phyloP scores from a whole-genome alignment of 2,888 invertebrate genomes.

The Achlya flavicornis region DNA sequence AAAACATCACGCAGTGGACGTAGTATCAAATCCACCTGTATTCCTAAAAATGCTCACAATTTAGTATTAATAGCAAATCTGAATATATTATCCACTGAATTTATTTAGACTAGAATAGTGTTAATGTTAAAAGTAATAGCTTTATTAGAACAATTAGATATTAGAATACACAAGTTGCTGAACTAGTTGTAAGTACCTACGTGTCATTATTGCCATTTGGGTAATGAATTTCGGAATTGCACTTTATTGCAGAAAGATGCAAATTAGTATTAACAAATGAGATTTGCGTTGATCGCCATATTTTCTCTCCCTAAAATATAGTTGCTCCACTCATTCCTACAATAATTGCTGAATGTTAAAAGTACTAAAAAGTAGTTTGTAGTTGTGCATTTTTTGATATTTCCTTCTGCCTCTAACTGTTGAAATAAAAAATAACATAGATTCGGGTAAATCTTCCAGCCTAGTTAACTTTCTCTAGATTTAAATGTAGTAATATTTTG shows the following conservation, averaged over 20 bases:
- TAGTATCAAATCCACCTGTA: constrained; percentile 14
- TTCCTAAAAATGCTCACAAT: constrained; percentile 28
- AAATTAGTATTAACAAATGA: not conserved
- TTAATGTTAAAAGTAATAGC: constrained; percentile 46
- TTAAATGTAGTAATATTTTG: not conserved
- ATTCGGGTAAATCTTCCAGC: not conserved
- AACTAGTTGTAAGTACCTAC: not conserved
- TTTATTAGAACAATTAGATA: constrained; percentile 41
- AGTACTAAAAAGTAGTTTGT: not conserved
- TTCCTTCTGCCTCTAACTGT: too few species aligned
- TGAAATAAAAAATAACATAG: not conserved
- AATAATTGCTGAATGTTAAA: not conserved
- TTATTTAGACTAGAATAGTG: constrained; percentile 21
- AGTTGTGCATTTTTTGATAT: not conserved
- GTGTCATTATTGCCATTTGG: not conserved
- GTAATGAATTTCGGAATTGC: not conserved
- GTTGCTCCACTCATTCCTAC: not conserved
- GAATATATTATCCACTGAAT: constrained; percentile 12
- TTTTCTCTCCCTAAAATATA: not conserved
- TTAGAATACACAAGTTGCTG: constrained; percentile 16
- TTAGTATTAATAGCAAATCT: constrained; percentile 23
- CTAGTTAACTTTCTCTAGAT: not conserved
- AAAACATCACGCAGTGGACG: constrained; percentile 9
- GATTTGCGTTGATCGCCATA: constrained; percentile 6
- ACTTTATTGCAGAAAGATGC: constrained; percentile 1